Evolutionary conservation across 2,888 invertebrate species (phyloP).

Genomic region (Lithophane ornitopus): DNA sequence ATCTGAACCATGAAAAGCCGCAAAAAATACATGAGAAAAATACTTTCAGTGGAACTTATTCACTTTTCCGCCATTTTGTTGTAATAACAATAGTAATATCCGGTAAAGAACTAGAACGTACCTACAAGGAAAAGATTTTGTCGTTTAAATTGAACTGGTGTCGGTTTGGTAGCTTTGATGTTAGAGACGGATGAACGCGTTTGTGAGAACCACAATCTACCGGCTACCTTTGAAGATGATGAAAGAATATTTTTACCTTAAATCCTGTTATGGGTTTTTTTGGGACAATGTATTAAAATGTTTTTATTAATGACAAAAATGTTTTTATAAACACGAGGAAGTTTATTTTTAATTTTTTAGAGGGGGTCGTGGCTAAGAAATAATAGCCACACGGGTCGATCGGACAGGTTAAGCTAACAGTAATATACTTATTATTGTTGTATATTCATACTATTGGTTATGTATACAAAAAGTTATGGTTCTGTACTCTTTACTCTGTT

Average conservation of each 20-base stretch:
- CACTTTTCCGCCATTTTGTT: slow-evolving; percentile 38
- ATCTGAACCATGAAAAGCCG: background rate
- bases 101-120: slow-evolving; percentile 11
- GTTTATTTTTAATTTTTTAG: background rate
- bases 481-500: no score
- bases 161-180: slow-evolving; percentile 47
- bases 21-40: slow-evolving; percentile 17
- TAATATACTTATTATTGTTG: no score
- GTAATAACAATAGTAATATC: slow-evolving; percentile 31
- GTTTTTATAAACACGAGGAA: background rate
- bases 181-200: slow-evolving; percentile 31
- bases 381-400: no score
- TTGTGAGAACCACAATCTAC: slow-evolving; percentile 25
- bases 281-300: background rate
- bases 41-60: slow-evolving; percentile 22
- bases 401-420: no score
- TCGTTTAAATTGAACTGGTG: slow-evolving; percentile 21
- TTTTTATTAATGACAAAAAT: background rate
- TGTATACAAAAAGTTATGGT: no score
- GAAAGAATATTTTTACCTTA: background rate
- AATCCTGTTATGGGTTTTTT: background rate
- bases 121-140: slow-evolving; percentile 26
- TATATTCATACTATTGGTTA: no score
- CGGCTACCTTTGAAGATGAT: slow-evolving; percentile 31
- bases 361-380: no score